Evolutionary conservation across 2,888 invertebrate genomes (phyloP).

Genomic region (Aspidiotus destructor): DNA sequence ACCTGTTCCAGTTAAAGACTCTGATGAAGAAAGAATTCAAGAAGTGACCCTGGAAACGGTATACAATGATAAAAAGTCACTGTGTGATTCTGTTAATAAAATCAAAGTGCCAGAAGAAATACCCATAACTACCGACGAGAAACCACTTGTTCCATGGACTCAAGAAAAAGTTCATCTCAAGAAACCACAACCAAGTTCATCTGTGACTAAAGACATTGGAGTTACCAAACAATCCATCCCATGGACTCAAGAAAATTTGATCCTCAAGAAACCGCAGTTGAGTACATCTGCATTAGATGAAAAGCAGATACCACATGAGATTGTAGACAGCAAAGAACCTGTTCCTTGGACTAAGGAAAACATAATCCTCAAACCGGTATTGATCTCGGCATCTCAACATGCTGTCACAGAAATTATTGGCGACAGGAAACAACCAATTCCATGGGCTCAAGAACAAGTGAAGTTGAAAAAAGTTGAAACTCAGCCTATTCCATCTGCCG

Average conservation of each 20-base stretch:
- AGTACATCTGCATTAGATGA: too few relatives aligned
- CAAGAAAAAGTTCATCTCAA: slow-evolving; percentile 41
- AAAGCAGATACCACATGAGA: too few relatives aligned
- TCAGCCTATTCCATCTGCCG: too few relatives aligned
- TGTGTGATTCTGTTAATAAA: slow-evolving; percentile 29
- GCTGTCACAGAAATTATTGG: slow-evolving; percentile 40
- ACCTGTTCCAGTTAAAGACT: neutral
- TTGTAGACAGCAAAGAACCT: neutral
- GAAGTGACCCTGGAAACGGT: slow-evolving; percentile 6
- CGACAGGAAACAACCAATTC: slow-evolving; percentile 36
- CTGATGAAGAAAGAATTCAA: slow-evolving; percentile 7
- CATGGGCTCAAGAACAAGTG: slow-evolving; percentile 42
- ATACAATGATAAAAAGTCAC: slow-evolving; percentile 43
- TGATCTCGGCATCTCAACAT: too few relatives aligned
- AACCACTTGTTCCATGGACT: slow-evolving; percentile 41
- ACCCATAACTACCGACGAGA: slow-evolving; percentile 40
- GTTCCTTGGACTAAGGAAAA: slow-evolving; percentile 1
- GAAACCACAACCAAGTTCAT: too few relatives aligned
- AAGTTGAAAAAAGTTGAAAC: slow-evolving; percentile 38
- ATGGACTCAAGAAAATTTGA: slow-evolving; percentile 42
- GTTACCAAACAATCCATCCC: slow-evolving; percentile 37
- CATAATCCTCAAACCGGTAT: slow-evolving; percentile 37
- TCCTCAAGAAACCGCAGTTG: slow-evolving; percentile 39
- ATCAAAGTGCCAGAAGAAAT: slow-evolving; percentile 38
- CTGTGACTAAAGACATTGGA: slow-evolving; percentile 36